Base-by-base conservation (phyloP, 53 echinoderm and acorn worm species). In the Mesocentrotus franciscanus region DNA sequence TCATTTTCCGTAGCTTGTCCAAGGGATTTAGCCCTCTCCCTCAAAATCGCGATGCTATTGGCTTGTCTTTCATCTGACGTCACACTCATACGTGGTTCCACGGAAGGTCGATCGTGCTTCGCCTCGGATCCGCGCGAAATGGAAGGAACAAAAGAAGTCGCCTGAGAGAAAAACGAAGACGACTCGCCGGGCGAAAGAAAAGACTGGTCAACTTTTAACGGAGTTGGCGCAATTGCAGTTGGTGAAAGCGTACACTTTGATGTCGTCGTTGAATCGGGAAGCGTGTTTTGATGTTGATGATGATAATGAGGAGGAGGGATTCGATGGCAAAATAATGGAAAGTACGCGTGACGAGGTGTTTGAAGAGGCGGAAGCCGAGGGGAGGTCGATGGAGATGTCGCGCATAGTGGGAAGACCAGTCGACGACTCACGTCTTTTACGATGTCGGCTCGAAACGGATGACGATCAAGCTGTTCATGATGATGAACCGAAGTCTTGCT, bases 21-120 rank as follows among this genome's bases (percentile, higher is more conserved):
- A 14, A n/a, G 9, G 16, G 34, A 66, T 70, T 72, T 71, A n/a
- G 98, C 98, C 90, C 97, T 95, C 56, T 98, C 96, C 35, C 98
- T 95, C 27, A 98, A 93, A 22, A 61, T 93, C 4, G 98, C 94
- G 24, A 98, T 98, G 74, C 98, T 98, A 78, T 91, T 96, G 76
- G 78, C 96, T 56, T 95, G 95, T 72, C 95, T 96, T 13, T 94
- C 96, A 66, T 95, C 95, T 59, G 95, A 94, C 61, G 95, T 94
- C 56, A 72, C 93, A 1, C 56, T 26, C 93, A 74, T 92, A 59
- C 87, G 87, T 58, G n/a, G 26, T 57, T 87, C 87, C 2, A 20
- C 1, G 10, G 87, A 58, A 57, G 12, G 6, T 56, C 24, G 56
- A 17, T 39, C 39, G 4, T 8, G 26, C 11, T 58, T 59, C 27